Percentiles rank a stretch among this genome's conserved stretches.
phyloP scores from a whole-genome alignment of 1,140 invertebrate genomes.

The Halotydeus destructor region DNA sequence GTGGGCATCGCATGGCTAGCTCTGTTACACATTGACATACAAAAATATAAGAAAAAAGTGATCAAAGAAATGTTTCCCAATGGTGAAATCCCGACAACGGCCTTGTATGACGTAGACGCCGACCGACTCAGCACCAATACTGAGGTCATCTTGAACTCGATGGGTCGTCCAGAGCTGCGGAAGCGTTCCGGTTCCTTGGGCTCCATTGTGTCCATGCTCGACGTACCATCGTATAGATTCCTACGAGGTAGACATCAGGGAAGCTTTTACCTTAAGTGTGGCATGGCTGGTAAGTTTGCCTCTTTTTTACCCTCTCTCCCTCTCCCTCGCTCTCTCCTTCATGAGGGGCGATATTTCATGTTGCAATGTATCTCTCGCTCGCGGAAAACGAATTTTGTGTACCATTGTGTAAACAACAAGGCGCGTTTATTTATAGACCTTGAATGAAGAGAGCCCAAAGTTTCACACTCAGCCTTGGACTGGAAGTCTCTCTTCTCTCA shows the following conservation, averaged over 20 bases:
- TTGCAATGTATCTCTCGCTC: no score
- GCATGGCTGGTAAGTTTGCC: constrained; percentile 37
- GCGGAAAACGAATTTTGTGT: constrained; percentile 7
- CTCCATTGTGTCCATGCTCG: constrained; percentile 9
- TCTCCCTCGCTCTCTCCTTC: no score
- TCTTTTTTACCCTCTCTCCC: neutral
- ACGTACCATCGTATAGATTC: constrained; percentile 21
- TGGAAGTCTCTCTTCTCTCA: no score
- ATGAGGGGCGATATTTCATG: no score
- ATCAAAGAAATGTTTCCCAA: constrained; percentile 10
- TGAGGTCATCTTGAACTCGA: constrained; percentile 14
- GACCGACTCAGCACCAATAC: constrained; percentile 12
- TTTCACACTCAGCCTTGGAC: no score
- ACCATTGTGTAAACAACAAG: constrained; percentile 6
- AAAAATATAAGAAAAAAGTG: constrained; percentile 16
- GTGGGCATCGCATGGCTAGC: constrained; percentile 17
- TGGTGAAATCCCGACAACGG: constrained; percentile 18
- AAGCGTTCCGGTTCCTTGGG: neutral
- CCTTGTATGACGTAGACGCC: constrained; percentile 31
- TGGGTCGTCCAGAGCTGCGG: neutral
- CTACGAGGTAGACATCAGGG: constrained; percentile 35
- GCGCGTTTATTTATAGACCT: no score
- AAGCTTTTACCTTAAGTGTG: constrained; percentile 47
- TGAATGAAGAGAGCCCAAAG: no score
- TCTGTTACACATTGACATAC: constrained; percentile 17